phyloP scores from a whole-genome alignment of 2,797 vertebrate genomes.

The Orientallactaga sibirica region DNA sequence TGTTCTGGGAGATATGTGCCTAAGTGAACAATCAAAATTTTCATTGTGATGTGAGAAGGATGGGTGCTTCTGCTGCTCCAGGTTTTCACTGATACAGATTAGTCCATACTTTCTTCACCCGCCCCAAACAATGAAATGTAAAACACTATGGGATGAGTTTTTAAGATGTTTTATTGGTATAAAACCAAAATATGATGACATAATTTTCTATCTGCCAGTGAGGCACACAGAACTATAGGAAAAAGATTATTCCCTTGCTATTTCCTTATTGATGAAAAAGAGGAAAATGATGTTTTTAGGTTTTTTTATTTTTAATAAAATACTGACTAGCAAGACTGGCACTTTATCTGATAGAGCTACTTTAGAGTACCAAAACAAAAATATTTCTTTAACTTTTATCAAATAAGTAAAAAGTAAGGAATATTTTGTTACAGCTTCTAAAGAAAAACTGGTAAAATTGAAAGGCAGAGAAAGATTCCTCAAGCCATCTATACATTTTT shows the following conservation, averaged over 20 bases:
- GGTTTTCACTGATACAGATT: background rate
- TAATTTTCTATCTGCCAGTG: conserved; percentile 21
- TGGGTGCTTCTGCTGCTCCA: background rate
- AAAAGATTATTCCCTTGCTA: background rate
- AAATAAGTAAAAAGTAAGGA: conserved; percentile 69
- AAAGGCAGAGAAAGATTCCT: conserved; percentile 54
- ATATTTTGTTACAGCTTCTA: conserved; percentile 53
- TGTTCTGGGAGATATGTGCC: background rate
- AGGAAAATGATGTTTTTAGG: background rate
- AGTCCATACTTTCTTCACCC: background rate
- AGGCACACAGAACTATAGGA: background rate
- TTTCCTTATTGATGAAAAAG: conserved; percentile 8
- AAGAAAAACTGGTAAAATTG: conserved; percentile 14
- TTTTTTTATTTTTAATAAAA: background rate
- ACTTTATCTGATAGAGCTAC: conserved; percentile 51
- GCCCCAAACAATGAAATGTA: conserved; percentile 15
- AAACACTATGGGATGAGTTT: background rate
- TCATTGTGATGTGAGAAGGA: background rate
- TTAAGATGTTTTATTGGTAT: conserved; percentile 60
- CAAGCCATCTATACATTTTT: conserved; percentile 14
- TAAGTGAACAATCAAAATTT: background rate
- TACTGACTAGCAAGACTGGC: background rate
- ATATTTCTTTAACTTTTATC: conserved; percentile 63
- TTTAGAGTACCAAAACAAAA: conserved; percentile 62
- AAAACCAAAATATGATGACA: conserved; percentile 51